phyloP scores from a whole-genome alignment of 2,113 vertebrate genomes.

The Varanus komodoensis region DNA sequence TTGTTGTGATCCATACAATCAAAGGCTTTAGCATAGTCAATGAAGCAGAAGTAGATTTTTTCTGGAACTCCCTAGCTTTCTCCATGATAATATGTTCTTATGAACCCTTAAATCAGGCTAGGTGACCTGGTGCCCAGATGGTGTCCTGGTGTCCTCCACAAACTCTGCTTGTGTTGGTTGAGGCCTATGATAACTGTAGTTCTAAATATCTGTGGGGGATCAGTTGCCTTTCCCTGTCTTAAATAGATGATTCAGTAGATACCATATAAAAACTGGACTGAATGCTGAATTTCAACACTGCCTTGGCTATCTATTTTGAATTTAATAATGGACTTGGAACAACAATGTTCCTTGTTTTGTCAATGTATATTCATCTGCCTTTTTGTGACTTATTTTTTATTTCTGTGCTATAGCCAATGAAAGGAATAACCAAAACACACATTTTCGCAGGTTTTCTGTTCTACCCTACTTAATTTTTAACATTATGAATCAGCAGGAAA shows the following conservation, averaged over 20 bases:
- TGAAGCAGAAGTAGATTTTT: too few relatives aligned
- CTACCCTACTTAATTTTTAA: not conserved
- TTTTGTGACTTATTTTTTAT: not conserved
- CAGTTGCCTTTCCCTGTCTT: too few relatives aligned
- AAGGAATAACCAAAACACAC: not conserved
- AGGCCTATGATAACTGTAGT: too few relatives aligned
- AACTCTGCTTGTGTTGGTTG: too few relatives aligned
- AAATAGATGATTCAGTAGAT: not conserved
- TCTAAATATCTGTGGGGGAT: too few relatives aligned
- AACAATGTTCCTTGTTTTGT: not conserved
- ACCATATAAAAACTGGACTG: not conserved
- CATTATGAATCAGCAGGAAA: not conserved
- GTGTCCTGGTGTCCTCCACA: too few relatives aligned
- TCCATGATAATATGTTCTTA: too few relatives aligned
- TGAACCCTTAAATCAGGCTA: too few relatives aligned
- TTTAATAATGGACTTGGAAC: not conserved
- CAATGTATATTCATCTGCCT: not conserved
- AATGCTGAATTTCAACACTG: not conserved
- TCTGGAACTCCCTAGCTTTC: too few relatives aligned
- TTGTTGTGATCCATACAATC: too few relatives aligned
- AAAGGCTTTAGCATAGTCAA: too few relatives aligned
- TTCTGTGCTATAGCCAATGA: not conserved
- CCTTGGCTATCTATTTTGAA: not conserved
- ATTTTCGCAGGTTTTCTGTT: slow-evolving; percentile 3
- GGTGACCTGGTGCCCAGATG: too few relatives aligned